Evolutionary conservation across 2,113 vertebrate species (phyloP).

Genomic region (Spea bombifrons): DNA sequence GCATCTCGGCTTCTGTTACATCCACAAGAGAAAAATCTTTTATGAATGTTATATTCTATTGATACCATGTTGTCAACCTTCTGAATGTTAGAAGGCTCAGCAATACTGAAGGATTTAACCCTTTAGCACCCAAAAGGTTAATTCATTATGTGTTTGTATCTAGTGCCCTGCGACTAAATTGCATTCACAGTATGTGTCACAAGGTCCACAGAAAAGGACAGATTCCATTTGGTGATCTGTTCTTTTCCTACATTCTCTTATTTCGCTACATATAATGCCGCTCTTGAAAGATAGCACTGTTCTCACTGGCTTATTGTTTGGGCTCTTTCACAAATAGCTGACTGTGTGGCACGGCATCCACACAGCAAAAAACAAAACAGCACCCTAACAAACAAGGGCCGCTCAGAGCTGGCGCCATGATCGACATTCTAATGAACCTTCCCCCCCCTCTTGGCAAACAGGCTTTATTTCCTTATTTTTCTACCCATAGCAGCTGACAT

Average conservation of each 20-base stretch:
- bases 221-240: constrained; percentile 1
- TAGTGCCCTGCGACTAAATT: not conserved
- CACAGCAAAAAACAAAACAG: constrained; percentile 42
- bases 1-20: not conserved
- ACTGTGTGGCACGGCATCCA: constrained; percentile 33
- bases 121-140: too few relatives aligned
- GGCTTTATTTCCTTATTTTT: not conserved
- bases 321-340: constrained; percentile 31
- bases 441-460: not conserved
- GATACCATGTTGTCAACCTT: not conserved
- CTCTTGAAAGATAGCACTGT: constrained; percentile 30
- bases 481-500: not conserved
- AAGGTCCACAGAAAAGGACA: not conserved
- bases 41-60: not conserved
- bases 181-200: constrained; percentile 9
- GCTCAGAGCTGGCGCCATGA: constrained; percentile 30
- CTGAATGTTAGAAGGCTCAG: too few relatives aligned
- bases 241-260: constrained; percentile 17
- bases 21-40: not conserved
- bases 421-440: constrained; percentile 34
- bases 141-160: not conserved
- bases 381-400: constrained; percentile 27
- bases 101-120: too few relatives aligned
- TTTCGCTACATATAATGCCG: constrained; percentile 28
- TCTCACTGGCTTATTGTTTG: constrained; percentile 7